phyloP scores from a whole-genome alignment of 2,888 invertebrate species.

The Mechanitis mazaeus region DNA sequence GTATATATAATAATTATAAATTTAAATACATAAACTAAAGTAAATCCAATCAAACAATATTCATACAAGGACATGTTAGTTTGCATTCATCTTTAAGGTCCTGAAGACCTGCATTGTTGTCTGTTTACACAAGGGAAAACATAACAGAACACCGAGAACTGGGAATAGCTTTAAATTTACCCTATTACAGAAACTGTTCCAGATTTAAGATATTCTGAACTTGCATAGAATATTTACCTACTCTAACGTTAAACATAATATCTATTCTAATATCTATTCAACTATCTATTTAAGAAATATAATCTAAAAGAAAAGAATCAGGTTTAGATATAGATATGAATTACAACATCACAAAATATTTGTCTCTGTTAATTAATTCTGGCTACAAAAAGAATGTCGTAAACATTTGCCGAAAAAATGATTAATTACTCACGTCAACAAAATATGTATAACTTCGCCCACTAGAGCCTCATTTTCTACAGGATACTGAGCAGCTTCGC shows the following conservation, averaged over 20 bases:
- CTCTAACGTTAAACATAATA: not conserved
- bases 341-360: no score
- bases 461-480: constrained; percentile 82
- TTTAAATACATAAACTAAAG: not conserved
- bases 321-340: no score
- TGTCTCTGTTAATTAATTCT: no score
- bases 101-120: constrained; percentile 18
- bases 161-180: constrained; percentile 3
- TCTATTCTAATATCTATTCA: not conserved
- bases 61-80: constrained; percentile 7
- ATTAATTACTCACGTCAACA: constrained; percentile 78
- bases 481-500: constrained; percentile 82
- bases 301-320: no score
- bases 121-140: constrained; percentile 13
- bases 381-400: no score
- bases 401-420: not conserved
- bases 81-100: constrained; percentile 19
- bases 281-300: no score
- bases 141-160: not conserved
- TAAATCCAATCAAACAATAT: constrained; percentile 9
- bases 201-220: not conserved
- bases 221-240: not conserved
- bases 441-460: constrained; percentile 82
- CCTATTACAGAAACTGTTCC: not conserved
- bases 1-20: not conserved